Percentiles rank a stretch among this genome's conserved stretches.
Conservation (phyloP, 2,888 invertebrate species). For the Sialis fuliginosa region DNA sequence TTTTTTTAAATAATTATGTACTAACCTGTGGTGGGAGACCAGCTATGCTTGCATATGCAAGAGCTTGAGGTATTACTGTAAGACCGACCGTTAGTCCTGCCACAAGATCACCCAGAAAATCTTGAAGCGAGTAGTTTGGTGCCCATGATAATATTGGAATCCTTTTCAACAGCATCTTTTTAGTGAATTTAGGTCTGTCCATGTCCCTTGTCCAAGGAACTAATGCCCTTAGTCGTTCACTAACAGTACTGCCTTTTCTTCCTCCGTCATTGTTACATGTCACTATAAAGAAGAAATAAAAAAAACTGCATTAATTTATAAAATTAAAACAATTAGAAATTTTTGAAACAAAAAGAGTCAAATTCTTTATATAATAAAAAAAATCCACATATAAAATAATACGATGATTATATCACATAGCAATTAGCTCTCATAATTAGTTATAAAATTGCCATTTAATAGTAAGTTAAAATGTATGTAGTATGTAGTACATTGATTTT, state of each 20-base stretch:
- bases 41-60: constrained; percentile 66
- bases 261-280: constrained; percentile 19
- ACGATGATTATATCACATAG: too few species aligned
- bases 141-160: constrained; percentile 63
- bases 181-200: constrained; percentile 34
- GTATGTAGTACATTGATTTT: too few species aligned
- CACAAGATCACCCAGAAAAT: constrained; percentile 71
- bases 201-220: constrained; percentile 27
- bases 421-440: too few species aligned
- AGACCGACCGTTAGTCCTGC: constrained; percentile 85
- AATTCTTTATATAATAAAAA: too few species aligned
- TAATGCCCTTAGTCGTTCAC: constrained; percentile 17
- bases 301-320: too few species aligned
- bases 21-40: constrained; percentile 51
- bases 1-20: too few species aligned
- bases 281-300: constrained; percentile 31
- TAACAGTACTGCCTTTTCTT: constrained; percentile 18
- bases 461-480: too few species aligned
- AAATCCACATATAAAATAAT: too few species aligned
- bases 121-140: constrained; percentile 51
- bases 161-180: constrained; percentile 52
- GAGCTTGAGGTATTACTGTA: constrained; percentile 82
- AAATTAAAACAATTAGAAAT: too few species aligned
- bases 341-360: too few species aligned
- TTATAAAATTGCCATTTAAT: too few species aligned